phyloP scores from a whole-genome alignment of 2,797 vertebrate species.

The Falco cherrug region DNA sequence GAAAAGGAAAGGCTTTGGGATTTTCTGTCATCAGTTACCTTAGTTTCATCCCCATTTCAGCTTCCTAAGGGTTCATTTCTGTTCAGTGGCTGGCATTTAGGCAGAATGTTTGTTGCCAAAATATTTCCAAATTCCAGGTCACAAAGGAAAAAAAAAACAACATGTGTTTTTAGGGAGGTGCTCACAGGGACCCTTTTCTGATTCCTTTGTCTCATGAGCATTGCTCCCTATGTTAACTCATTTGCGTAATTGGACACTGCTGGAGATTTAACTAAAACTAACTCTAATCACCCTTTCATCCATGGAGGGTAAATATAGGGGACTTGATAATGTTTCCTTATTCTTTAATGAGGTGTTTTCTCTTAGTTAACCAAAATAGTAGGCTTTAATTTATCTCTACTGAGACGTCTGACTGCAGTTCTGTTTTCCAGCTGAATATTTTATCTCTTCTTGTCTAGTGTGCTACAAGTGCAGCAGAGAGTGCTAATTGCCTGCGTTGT shows the following conservation, averaged over 20 bases:
- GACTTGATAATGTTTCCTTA: not conserved
- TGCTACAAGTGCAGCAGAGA: not conserved
- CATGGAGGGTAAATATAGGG: not conserved
- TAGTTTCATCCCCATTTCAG: not conserved
- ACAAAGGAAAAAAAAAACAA: not conserved
- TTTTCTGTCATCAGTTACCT: not conserved
- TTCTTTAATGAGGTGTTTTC: not conserved
- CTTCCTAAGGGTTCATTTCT: not conserved
- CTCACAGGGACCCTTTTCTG: not conserved
- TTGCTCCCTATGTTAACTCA: not conserved
- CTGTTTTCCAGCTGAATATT: conserved; percentile 3
- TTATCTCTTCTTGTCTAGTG: not conserved
- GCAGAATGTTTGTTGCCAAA: not conserved
- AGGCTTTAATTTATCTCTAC: not conserved
- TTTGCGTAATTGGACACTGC: not conserved
- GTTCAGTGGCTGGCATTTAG: not conserved
- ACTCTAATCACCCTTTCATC: not conserved
- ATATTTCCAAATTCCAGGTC: not conserved
- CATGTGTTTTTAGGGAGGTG: not conserved
- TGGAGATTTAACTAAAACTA: not conserved
- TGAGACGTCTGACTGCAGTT: not conserved
- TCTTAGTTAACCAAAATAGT: not conserved
- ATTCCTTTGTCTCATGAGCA: not conserved
- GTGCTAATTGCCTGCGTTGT: not conserved
- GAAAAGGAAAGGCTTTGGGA: not conserved